Evolutionary conservation across 2,888 invertebrate species (phyloP).

Genomic region (Ptycholaimellus sp.): DNA sequence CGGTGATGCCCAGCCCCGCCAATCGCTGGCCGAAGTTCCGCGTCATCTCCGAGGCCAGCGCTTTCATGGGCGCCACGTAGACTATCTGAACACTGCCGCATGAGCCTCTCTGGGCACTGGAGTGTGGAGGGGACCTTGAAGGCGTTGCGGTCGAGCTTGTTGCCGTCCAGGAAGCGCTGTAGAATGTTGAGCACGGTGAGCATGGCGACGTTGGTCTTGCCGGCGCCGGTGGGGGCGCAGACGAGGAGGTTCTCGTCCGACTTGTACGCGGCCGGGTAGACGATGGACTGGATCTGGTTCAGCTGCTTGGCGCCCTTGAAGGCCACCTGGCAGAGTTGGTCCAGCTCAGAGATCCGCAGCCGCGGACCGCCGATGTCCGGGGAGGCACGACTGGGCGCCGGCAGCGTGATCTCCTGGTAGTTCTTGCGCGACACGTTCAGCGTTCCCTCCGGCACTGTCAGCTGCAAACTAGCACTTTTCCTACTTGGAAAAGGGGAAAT

Average conservation of each 20-base stretch:
- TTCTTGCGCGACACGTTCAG: conserved; percentile 44
- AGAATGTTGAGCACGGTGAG: conserved; percentile 70
- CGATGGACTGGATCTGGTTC: conserved; percentile 82
- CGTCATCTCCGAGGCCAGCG: conserved; percentile 93
- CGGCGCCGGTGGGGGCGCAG: conserved; percentile 95
- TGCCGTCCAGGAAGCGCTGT: conserved; percentile 48
- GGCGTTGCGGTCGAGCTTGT: conserved; percentile 58
- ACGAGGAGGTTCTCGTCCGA: conserved; percentile 88
- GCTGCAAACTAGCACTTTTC: conserved; percentile 15
- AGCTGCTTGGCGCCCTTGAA: conserved; percentile 62
- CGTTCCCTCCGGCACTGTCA: conserved; percentile 53
- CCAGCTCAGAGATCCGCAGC: neutral
- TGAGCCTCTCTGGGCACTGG: neutral
- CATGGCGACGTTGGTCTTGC: conserved; percentile 94
- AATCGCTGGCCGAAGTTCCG: conserved; percentile 64
- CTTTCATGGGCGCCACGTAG: conserved; percentile 98
- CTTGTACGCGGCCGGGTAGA: conserved; percentile 76
- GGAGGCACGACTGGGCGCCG: conserved; percentile 14
- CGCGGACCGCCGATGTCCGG: no score
- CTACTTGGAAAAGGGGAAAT: conserved; percentile 2
- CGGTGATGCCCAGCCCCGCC: conserved; percentile 49
- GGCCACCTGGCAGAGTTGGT: conserved; percentile 56
- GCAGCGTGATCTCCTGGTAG: conserved; percentile 52
- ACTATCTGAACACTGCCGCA: conserved; percentile 60
- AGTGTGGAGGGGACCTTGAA: conserved; percentile 48